Conservation (phyloP, 2,888 invertebrate genomes). For the Stictocephala bisonia region DNA sequence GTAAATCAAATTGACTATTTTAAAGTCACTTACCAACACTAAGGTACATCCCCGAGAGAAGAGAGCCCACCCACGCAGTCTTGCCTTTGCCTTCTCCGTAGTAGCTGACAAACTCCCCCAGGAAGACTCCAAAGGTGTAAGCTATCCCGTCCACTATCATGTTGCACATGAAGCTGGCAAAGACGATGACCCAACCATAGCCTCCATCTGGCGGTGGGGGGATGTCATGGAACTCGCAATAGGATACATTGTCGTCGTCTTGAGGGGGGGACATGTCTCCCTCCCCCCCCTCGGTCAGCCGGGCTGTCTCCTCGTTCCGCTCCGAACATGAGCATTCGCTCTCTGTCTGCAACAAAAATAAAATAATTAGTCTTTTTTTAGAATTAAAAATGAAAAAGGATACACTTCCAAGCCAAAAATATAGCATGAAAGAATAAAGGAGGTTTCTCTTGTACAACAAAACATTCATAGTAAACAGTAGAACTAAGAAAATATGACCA, state of each 20-base stretch:
- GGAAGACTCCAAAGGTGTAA: constrained; percentile 97
- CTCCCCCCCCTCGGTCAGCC: constrained; percentile 73
- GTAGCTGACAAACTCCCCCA: constrained; percentile 80
- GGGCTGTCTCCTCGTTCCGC: constrained; percentile 79
- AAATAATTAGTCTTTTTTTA: too few species aligned
- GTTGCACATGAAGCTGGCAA: constrained; percentile 97
- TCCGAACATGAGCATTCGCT: constrained; percentile 78
- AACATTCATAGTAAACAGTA: too few species aligned
- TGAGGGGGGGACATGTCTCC: constrained; percentile 69
- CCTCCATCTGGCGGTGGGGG: constrained; percentile 93
- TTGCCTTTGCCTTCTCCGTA: constrained; percentile 90
- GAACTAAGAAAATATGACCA: too few species aligned
- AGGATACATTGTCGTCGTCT: constrained; percentile 68
- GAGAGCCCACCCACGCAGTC: constrained; percentile 93
- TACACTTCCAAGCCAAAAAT: too few species aligned
- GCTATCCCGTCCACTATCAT: constrained; percentile 98
- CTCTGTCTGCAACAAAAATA: constrained; percentile 77
- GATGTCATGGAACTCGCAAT: constrained; percentile 79
- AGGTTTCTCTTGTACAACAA: too few species aligned
- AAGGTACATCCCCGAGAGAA: constrained; percentile 95
- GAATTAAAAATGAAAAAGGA: too few species aligned
- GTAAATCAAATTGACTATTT: too few species aligned
- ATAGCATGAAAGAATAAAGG: too few species aligned
- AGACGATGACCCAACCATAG: constrained; percentile 94
- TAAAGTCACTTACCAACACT: constrained; percentile 87